Base-by-base conservation (phyloP, 2,888 invertebrate species). In the Leucania comma region DNA sequence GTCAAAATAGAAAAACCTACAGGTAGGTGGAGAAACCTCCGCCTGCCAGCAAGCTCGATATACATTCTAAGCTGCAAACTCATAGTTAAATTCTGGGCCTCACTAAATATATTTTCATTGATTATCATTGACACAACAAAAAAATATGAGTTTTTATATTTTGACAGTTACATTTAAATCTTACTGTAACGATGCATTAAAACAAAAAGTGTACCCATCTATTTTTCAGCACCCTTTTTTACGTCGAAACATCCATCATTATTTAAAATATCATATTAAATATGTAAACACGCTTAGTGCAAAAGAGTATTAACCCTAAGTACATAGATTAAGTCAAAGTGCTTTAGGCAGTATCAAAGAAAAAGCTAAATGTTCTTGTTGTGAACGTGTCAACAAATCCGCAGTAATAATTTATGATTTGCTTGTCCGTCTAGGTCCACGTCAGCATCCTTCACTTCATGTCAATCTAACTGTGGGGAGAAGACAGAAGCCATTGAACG, bases 401-500 rank as follows among this genome's bases (percentile, higher is more conserved):
- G 46, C 46, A 24, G 29, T 59, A 68, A 80, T 80, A 24, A 79
- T 72, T 22, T 65, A 56, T 72, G 32, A 75, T 68, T 68, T 66
- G 6, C 32, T 63, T 72, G 51, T 87, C 75, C 51, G 20, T 87
- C 76, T 84, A 95, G 95, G 53, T 94, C 95, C 5, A 93, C 89
- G 35, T 93, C 93, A 58, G 92, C 91, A 20, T 95, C 95, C 4
- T 71, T 92, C 42, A 89, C 92, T 50, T 96, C 95, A 46, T 92
- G 93, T 9, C 93, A 92, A 75, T 93, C 93, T 26, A 92, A 90
- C 75, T 93, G 87, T 72, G 92, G 83, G 29, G 94, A 95, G 14
- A 91, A 90, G 74, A 92, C 92, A 20, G 93, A 94, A 79, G 89
- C 92, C 2, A 93, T 95, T 62, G 95, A 95, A 88, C 87, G 91